phyloP scores from a whole-genome alignment of 2,113 vertebrate species.

The Notiomystis cincta region DNA sequence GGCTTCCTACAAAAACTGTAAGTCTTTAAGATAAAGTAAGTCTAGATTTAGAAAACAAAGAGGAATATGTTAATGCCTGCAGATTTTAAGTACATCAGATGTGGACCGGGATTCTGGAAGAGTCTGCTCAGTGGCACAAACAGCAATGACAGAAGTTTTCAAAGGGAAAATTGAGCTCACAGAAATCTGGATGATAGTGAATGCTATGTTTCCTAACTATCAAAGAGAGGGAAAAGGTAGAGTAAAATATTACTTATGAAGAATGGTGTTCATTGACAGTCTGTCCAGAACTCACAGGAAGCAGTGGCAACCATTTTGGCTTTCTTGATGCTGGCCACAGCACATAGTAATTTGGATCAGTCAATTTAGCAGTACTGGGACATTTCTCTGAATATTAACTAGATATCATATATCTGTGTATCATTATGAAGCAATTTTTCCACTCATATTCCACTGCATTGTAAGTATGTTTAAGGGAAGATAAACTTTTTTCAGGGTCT shows the following conservation, averaged over 20 bases:
- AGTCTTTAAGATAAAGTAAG: not conserved
- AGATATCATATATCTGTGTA: not conserved
- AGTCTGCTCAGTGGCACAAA: not conserved
- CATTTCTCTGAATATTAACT: not conserved
- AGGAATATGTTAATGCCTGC: not conserved
- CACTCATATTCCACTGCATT: not conserved
- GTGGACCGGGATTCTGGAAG: not conserved
- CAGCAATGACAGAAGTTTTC: not conserved
- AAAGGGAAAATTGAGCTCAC: not conserved
- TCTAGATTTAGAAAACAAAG: not conserved
- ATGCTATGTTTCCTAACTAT: not conserved
- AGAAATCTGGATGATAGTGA: not conserved
- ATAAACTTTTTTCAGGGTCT: not conserved
- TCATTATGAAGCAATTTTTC: not conserved
- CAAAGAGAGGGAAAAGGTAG: not conserved
- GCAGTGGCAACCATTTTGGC: not conserved
- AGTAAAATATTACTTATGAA: not conserved
- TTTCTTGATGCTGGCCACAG: not conserved
- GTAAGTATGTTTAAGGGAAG: not conserved
- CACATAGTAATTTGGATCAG: rapidly evolving
- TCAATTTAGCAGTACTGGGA: not conserved
- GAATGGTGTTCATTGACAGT: not conserved
- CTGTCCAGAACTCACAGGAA: not conserved
- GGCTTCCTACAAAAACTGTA: not conserved
- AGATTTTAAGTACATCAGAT: not conserved